Percentiles rank a stretch among this genome's conserved stretches.
Evolutionary conservation across 2,113 vertebrate species (phyloP).

Genomic region (Donacobius atricapilla): DNA sequence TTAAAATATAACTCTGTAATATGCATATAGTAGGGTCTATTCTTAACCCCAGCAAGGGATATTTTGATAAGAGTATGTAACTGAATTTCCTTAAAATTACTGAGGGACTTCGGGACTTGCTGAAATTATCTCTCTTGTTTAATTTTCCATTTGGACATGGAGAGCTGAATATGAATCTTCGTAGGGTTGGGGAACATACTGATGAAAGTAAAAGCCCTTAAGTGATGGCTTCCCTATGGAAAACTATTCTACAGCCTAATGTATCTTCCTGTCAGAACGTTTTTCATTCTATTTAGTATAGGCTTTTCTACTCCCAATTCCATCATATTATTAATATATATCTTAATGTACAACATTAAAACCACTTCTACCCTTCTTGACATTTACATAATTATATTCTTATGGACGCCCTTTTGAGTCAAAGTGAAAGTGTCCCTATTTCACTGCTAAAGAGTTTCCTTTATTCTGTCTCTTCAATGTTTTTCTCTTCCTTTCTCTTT

Average conservation of each 20-base stretch:
- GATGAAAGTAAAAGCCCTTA: conserved; percentile 44
- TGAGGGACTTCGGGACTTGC: conserved; percentile 50
- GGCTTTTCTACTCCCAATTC: background rate
- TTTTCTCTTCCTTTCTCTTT: background rate
- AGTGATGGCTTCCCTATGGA: conserved; percentile 39
- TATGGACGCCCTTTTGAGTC: background rate
- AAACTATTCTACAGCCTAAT: conserved; percentile 35
- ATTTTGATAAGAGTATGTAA: conserved; percentile 43
- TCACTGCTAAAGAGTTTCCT: background rate
- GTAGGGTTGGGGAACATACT: background rate
- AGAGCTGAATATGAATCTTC: conserved; percentile 39
- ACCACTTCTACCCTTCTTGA: conserved; percentile 44
- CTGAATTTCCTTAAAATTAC: conserved; percentile 58
- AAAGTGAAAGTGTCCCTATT: background rate
- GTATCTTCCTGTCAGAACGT: conserved; percentile 34
- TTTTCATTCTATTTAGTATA: conserved; percentile 22
- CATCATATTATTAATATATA: conserved; percentile 51
- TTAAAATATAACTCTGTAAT: background rate
- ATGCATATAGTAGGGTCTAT: conserved; percentile 6
- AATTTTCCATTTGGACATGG: conserved; percentile 54
- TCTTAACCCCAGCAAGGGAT: conserved; percentile 13
- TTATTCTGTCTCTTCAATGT: background rate
- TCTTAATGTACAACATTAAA: conserved; percentile 55
- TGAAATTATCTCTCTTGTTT: conserved; percentile 53
- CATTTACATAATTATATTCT: conserved; percentile 55